Conservation (phyloP, 2,797 vertebrate genomes). For the Channallabes apus region DNA sequence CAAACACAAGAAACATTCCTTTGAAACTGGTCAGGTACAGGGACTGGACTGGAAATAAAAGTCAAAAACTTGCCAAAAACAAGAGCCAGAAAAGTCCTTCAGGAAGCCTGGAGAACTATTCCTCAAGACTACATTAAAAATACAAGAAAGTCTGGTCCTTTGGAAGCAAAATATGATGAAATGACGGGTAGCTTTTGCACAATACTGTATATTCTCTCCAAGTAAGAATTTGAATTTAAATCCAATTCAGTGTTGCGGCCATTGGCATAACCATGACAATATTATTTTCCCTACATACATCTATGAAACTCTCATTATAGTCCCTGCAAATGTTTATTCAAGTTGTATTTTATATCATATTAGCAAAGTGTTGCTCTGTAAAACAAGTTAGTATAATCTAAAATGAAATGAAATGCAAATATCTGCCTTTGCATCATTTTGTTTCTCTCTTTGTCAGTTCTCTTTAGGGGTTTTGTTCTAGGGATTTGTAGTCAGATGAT, state of each 20-base stretch:
- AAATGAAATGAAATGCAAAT: neutral
- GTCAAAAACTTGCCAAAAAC: too few species aligned
- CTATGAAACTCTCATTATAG: neutral
- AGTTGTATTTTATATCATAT: neutral
- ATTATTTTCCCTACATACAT: neutral
- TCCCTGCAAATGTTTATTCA: neutral
- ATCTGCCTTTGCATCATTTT: neutral
- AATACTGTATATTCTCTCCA: neutral
- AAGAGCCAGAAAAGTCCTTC: too few species aligned
- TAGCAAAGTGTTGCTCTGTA: neutral
- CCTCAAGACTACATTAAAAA: too few species aligned
- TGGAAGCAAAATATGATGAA: too few species aligned
- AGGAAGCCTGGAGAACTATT: too few species aligned
- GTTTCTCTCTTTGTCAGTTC: neutral
- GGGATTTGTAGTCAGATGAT: neutral
- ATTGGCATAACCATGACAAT: neutral
- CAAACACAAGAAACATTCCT: too few species aligned
- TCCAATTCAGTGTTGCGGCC: neutral
- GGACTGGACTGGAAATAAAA: too few species aligned
- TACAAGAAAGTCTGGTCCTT: too few species aligned
- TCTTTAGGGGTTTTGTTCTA: neutral
- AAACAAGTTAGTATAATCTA: neutral
- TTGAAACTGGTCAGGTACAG: too few species aligned
- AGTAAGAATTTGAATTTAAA: neutral
- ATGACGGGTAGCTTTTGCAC: neutral